phyloP scores from a whole-genome alignment of 2,888 invertebrate species.

The Scrobipalpa atriplicella region DNA sequence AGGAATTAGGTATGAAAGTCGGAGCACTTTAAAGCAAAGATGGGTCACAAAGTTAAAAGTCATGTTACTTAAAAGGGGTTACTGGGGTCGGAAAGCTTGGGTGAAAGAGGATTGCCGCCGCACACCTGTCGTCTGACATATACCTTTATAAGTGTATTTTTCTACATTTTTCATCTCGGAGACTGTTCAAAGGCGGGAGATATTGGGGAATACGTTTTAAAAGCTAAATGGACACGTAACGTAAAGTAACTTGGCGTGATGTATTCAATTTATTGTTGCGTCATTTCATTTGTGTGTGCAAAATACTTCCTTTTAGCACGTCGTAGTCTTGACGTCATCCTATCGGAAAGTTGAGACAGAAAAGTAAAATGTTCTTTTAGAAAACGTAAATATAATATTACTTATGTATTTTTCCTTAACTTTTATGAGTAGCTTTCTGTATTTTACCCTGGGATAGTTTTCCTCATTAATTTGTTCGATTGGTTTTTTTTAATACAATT shows the following conservation, averaged over 20 bases:
- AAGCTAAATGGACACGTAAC: background rate
- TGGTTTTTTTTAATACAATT: too few species aligned
- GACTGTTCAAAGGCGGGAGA: background rate
- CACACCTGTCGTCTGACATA: constrained; percentile 64
- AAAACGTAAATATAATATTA: too few species aligned
- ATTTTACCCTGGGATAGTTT: too few species aligned
- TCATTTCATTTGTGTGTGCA: background rate
- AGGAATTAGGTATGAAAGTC: constrained; percentile 47
- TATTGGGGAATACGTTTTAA: background rate
- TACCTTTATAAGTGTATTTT: background rate
- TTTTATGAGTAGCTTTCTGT: too few species aligned
- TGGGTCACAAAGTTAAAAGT: constrained; percentile 81
- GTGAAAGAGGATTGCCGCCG: constrained; percentile 72
- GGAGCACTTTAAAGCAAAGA: constrained; percentile 75
- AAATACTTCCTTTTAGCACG: too few species aligned
- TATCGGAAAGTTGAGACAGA: too few species aligned
- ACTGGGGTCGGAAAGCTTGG: constrained; percentile 71
- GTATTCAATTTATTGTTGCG: background rate
- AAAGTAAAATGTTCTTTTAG: too few species aligned
- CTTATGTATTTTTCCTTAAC: too few species aligned
- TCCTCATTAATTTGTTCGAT: too few species aligned
- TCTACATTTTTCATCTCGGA: background rate
- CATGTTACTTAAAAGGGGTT: constrained; percentile 81
- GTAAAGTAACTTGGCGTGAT: background rate
- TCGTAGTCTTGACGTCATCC: too few species aligned